phyloP scores from a whole-genome alignment of 1,140 invertebrate genomes.

The Drosophila tsacasi region DNA sequence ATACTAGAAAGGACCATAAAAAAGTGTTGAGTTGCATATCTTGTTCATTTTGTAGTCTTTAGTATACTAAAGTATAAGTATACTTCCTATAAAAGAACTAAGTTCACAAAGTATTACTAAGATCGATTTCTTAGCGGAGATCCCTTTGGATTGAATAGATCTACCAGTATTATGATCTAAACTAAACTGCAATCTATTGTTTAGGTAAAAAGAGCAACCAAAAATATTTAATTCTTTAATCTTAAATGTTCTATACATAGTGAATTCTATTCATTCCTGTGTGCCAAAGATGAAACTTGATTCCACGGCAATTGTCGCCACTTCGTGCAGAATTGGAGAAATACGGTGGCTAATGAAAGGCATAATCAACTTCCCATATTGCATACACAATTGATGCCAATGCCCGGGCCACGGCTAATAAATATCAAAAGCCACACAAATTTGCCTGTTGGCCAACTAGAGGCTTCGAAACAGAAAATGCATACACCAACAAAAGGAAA shows the following conservation, averaged over 20 bases:
- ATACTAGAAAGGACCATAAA: no score
- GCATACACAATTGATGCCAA: slow-evolving; percentile 47
- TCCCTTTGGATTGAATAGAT: no score
- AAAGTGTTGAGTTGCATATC: no score
- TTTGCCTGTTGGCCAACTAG: slow-evolving; percentile 57
- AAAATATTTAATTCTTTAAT: not conserved
- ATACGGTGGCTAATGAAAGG: slow-evolving; percentile 59
- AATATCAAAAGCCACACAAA: slow-evolving; percentile 69
- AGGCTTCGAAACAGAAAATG: slow-evolving; percentile 18
- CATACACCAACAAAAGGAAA: not conserved
- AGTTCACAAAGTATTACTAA: no score
- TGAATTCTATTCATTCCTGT: not conserved
- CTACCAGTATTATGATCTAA: not conserved
- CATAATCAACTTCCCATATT: slow-evolving; percentile 70
- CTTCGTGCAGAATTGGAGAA: slow-evolving; percentile 23
- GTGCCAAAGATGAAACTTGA: not conserved
- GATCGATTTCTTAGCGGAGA: no score
- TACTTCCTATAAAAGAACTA: no score
- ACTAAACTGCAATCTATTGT: not conserved
- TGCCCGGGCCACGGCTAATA: slow-evolving; percentile 48
- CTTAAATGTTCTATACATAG: not conserved
- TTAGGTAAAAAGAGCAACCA: not conserved
- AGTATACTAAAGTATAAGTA: no score
- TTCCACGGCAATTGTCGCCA: slow-evolving; percentile 29
- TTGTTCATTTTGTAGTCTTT: no score